phyloP scores from a whole-genome alignment of 2,113 vertebrate genomes.

The Corydoras sp. region DNA sequence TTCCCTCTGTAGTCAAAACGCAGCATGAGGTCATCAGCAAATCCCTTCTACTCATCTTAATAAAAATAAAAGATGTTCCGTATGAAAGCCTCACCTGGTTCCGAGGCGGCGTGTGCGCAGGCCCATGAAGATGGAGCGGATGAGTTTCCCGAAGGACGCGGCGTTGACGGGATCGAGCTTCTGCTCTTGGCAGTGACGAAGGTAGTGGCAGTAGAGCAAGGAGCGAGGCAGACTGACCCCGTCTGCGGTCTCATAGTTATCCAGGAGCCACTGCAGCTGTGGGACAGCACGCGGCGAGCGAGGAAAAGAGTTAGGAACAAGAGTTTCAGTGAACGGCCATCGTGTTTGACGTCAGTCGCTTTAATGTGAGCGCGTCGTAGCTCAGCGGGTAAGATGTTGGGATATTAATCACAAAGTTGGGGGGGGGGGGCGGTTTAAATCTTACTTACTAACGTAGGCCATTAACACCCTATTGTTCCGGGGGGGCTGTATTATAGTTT shows the following conservation, averaged over 20 bases:
- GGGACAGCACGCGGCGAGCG: slow-evolving; percentile 12
- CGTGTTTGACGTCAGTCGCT: too few relatives aligned
- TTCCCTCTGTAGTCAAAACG: slow-evolving; percentile 74
- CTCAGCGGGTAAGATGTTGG: too few relatives aligned
- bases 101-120: slow-evolving; percentile 89
- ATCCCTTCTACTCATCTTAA: too few relatives aligned
- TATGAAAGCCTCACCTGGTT: slow-evolving; percentile 71
- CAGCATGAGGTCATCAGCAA: neutral
- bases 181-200: slow-evolving; percentile 96
- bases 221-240: slow-evolving; percentile 93
- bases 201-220: slow-evolving; percentile 94
- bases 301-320: too few relatives aligned
- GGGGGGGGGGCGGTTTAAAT: too few relatives aligned
- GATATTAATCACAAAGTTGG: too few relatives aligned
- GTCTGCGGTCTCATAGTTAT: slow-evolving; percentile 95
- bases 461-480: too few relatives aligned
- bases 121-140: slow-evolving; percentile 98
- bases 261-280: slow-evolving; percentile 95
- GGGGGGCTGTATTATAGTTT: too few relatives aligned
- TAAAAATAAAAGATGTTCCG: too few relatives aligned
- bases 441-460: too few relatives aligned
- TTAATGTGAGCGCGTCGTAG: too few relatives aligned
- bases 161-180: slow-evolving; percentile 96
- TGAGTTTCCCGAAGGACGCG: slow-evolving; percentile 95
- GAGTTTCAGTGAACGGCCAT: too few relatives aligned